These are phyloP conservation scores for Pipistrellus pipistrellus DNA, from an alignment of 2,797 vertebrate species.

Conservation along the genomic window DNA sequence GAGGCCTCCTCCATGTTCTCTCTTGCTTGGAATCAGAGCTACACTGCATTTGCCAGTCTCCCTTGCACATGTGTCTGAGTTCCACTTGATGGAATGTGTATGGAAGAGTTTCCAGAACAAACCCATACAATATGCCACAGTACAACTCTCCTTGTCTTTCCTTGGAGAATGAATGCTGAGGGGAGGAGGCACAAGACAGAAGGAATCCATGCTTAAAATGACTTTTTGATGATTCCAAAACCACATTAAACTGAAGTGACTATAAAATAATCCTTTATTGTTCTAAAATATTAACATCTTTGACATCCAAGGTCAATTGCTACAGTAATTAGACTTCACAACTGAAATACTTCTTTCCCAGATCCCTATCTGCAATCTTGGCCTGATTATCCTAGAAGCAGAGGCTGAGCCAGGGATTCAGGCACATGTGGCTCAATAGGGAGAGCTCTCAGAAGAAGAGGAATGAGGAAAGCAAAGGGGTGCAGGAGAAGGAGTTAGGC, in stretches of 20 bases:
- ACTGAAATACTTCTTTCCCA: neutral
- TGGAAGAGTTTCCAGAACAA: neutral
- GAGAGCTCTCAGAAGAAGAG: neutral
- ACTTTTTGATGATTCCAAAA: neutral
- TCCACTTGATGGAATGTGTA: neutral
- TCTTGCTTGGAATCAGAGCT: neutral
- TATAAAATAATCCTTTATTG: neutral
- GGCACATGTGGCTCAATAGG: neutral
- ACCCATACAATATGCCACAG: neutral
- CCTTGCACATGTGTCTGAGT: neutral
- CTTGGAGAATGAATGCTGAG: neutral
- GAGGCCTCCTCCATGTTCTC: neutral
- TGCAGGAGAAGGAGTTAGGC: neutral
- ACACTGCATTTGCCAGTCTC: neutral
- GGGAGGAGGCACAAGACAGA: neutral
- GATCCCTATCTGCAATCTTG: neutral
- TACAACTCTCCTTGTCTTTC: neutral
- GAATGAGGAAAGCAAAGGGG: neutral
- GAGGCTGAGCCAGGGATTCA: neutral
- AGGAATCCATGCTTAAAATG: neutral
- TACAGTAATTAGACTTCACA: neutral
- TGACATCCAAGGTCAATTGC: neutral
- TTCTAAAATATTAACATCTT: conserved; percentile 17
- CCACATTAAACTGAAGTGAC: neutral
- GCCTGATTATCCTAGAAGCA: neutral